Conservation (phyloP, 2,797 vertebrate genomes). For the Siniperca undulata region DNA sequence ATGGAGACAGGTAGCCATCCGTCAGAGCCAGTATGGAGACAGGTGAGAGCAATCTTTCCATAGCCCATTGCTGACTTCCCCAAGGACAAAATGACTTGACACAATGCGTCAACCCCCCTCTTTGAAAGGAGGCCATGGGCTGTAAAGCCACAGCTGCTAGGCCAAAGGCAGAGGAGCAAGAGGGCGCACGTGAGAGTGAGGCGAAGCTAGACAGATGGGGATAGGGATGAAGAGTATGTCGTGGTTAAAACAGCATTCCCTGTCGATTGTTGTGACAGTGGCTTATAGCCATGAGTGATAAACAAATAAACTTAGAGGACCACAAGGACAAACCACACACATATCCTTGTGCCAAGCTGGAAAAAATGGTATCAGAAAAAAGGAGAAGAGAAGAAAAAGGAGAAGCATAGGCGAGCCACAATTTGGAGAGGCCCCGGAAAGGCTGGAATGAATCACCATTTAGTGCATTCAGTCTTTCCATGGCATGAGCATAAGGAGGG, state of each 20-base stretch:
- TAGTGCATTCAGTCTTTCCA: slow-evolving; percentile 76
- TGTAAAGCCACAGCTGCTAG: slow-evolving; percentile 82
- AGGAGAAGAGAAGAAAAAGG: slow-evolving; percentile 75
- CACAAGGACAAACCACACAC: slow-evolving; percentile 50
- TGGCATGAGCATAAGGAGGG: slow-evolving; percentile 48
- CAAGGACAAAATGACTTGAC: slow-evolving; percentile 93
- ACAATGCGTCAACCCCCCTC: slow-evolving; percentile 83
- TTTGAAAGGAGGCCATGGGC: slow-evolving; percentile 82
- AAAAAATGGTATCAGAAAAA: slow-evolving; percentile 65
- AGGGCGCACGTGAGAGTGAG: slow-evolving; percentile 57
- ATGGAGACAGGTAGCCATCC: slow-evolving; percentile 87
- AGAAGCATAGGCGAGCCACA: slow-evolving; percentile 72
- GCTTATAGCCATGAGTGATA: slow-evolving; percentile 52
- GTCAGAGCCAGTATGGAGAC: slow-evolving; percentile 87
- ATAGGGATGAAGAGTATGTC: slow-evolving; percentile 21
- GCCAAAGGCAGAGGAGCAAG: slow-evolving; percentile 71
- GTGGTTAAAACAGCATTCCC: slow-evolving; percentile 58
- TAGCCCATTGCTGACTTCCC: slow-evolving; percentile 85
- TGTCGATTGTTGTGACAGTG: slow-evolving; percentile 46
- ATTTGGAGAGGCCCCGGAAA: slow-evolving; percentile 73
- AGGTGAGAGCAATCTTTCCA: slow-evolving; percentile 92
- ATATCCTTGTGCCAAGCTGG: slow-evolving; percentile 59
- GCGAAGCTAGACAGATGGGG: slow-evolving; percentile 40
- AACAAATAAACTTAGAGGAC: slow-evolving; percentile 60
- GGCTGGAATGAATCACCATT: slow-evolving; percentile 76